Evolutionary conservation across 64 coral and sea anemone genomes (phyloP), one percentile per base, ranked within the genome.

Genomic region (Pocillopora verrucosa): DNA sequence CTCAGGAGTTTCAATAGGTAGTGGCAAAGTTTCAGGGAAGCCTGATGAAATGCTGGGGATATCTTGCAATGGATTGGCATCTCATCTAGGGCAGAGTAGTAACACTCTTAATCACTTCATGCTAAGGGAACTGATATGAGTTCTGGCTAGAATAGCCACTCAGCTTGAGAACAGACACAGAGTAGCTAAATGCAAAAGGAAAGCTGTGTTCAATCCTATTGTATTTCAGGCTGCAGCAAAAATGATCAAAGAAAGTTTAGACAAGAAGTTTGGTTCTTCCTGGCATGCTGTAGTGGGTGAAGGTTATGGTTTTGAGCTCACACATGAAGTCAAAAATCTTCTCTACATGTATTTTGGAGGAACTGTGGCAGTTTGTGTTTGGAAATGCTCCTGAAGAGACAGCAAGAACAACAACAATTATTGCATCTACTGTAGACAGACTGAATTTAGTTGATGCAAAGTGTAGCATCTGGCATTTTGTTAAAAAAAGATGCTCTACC

Each of bases 261-360:
- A 98, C 69, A 98, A 98, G 69, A 98, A 98, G 35, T 98, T 98
- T 95, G 96, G 96, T 11, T 88, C 96, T 25, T 98, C 96, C 6
- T 98, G 96, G 96, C 96, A 98, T 95, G 96, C 96, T 36, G 84
- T 98, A 37, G 96, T 98, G 73, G 96, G 96, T 17, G 96, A 98
- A 88, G 96, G 96, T 11, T 98, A 87, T 76, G 96, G 96, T 12
- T 98, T 98, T 95, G 96, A 98, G 56, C 94, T 98, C 77, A 98
- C 96, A 36, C 96, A 98, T 86, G 96, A 98, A 95, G 96, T 98
- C 15, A 94, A 95, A 76, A 98, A 98, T 87, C 86, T 98, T 58
- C 87, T 98, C 62, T 98, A 98, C 63, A 75, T 98, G 93, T 98
- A 95, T 90, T 98, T 98, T 88, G 96, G 93, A 75, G 96, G 96